A percentile compares a stretch with the other conserved stretches of the same genome.
These are phyloP conservation scores for Catonia carolina DNA, from an alignment of 2,888 invertebrate genomes.

Conservation along the genomic window DNA sequence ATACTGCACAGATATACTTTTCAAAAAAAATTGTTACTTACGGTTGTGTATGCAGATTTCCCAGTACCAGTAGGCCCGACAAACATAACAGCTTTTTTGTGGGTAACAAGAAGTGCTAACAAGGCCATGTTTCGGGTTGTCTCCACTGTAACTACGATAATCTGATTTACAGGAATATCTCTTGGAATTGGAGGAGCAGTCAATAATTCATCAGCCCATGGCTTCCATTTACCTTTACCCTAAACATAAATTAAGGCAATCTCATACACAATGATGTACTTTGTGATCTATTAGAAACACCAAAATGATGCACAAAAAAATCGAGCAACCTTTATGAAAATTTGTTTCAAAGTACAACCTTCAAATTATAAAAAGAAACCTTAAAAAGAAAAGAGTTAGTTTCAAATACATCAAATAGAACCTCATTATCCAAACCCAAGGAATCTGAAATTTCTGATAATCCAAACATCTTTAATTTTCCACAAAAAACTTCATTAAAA, in stretches of 20 bases:
- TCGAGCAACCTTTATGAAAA: neutral
- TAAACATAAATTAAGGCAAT: conserved; percentile 37
- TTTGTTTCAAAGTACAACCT: neutral
- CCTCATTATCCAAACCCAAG: too few species aligned
- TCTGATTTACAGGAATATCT: conserved; percentile 90
- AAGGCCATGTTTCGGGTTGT: conserved; percentile 77
- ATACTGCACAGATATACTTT: too few species aligned
- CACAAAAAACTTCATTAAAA: too few species aligned
- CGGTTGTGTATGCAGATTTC: conserved; percentile 82
- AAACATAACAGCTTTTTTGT: conserved; percentile 76
- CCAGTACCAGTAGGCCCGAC: conserved; percentile 95
- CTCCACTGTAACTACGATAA: conserved; percentile 87
- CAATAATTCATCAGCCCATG: conserved; percentile 79
- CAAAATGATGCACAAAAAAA: neutral
- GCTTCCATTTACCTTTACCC: conserved; percentile 90
- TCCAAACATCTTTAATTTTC: too few species aligned
- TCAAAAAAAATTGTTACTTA: conserved; percentile 41
- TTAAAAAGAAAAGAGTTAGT: too few species aligned
- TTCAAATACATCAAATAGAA: too few species aligned
- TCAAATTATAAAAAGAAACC: too few species aligned
- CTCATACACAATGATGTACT: neutral
- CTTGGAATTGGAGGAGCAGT: conserved; percentile 71
- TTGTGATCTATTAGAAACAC: neutral
- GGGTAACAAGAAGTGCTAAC: conserved; percentile 69
- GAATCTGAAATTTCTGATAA: too few species aligned